phyloP scores from a whole-genome alignment of 2,797 vertebrate genomes.

The Karalla daura region DNA sequence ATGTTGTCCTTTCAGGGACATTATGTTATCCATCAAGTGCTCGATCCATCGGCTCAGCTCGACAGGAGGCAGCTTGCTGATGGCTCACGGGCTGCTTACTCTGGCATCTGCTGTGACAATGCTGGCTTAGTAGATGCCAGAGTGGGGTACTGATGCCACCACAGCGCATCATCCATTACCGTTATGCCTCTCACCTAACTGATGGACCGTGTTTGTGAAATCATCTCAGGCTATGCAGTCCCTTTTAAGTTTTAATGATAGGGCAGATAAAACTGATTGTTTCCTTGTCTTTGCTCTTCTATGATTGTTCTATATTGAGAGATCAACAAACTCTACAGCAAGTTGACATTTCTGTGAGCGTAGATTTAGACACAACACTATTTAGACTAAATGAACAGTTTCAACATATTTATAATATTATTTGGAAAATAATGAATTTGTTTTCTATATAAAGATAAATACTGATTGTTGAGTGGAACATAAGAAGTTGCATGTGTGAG shows the following conservation, averaged over 20 bases:
- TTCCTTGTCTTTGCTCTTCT: constrained; percentile 6
- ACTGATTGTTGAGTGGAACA: too few species aligned
- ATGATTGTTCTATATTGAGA: too few species aligned
- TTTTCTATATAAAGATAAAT: too few species aligned
- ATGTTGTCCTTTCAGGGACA: constrained; percentile 64
- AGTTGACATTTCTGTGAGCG: too few species aligned
- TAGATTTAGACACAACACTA: too few species aligned
- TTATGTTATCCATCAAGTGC: constrained; percentile 66
- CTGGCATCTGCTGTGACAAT: constrained; percentile 53
- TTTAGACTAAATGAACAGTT: too few species aligned
- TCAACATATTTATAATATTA: too few species aligned
- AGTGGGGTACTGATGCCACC: constrained; percentile 33
- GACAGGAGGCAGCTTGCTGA: constrained; percentile 29
- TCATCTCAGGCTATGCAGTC: constrained; percentile 13
- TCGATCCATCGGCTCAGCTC: constrained; percentile 60
- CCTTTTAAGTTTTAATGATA: constrained; percentile 11
- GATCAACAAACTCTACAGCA: not conserved
- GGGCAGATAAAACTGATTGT: constrained; percentile 6
- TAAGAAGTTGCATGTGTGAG: too few species aligned
- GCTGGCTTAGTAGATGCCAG: constrained; percentile 40
- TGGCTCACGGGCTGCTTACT: constrained; percentile 45
- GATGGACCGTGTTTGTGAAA: constrained; percentile 18
- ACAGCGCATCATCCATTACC: constrained; percentile 41
- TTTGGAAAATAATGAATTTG: too few species aligned
- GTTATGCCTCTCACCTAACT: constrained; percentile 37